A percentile compares a stretch with the other conserved stretches of the same genome.
phyloP scores from a whole-genome alignment of 2,888 invertebrate genomes.

The Eubasilissa splendida region DNA sequence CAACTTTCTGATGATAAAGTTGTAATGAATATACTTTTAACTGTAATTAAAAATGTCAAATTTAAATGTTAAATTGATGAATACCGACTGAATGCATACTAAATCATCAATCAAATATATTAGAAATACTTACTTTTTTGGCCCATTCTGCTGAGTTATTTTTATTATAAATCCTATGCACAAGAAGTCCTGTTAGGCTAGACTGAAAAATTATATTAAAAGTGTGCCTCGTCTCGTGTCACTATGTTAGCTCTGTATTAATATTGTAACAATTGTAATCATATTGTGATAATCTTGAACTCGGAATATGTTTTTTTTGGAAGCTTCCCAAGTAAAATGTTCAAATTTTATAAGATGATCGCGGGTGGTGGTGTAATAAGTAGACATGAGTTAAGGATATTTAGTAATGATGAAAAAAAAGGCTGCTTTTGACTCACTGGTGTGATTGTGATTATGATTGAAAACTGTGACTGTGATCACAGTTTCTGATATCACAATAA shows the following conservation, averaged over 20 bases:
- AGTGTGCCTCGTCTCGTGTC: neutral
- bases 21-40: slow-evolving; percentile 64
- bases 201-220: slow-evolving; percentile 39
- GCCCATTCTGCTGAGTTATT: slow-evolving; percentile 23
- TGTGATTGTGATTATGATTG: no score
- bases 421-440: no score
- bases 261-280: neutral
- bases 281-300: neutral
- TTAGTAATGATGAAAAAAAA: no score
- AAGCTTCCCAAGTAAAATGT: neutral
- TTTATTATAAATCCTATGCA: slow-evolving; percentile 46
- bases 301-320: neutral
- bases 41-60: slow-evolving; percentile 46
- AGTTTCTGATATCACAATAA: no score
- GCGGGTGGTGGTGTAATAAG: no score
- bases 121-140: slow-evolving; percentile 29
- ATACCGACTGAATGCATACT: neutral
- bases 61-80: neutral
- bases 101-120: neutral
- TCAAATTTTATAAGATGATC: no score
- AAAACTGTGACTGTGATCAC: no score
- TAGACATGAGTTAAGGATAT: no score
- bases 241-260: no score
- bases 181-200: slow-evolving; percentile 36
- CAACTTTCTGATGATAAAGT: slow-evolving; percentile 63